A percentile compares a stretch with the other conserved stretches of the same genome.
Evolutionary conservation across 1,140 invertebrate genomes (phyloP).

Genomic region (Caenorhabditis tropicalis): DNA sequence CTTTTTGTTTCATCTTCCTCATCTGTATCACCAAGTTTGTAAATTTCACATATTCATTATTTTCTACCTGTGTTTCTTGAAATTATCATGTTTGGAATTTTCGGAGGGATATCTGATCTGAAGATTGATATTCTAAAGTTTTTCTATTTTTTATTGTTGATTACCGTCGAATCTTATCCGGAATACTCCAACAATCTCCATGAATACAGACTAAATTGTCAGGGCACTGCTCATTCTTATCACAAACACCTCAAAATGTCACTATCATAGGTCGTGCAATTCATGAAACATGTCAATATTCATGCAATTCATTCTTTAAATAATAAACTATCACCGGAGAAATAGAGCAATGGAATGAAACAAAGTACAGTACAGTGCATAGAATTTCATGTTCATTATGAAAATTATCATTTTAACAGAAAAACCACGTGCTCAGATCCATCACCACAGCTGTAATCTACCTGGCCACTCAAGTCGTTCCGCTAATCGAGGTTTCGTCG

Average conservation of each 20-base stretch:
- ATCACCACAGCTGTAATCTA: constrained; percentile 14
- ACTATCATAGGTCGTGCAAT: not conserved
- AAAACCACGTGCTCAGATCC: not conserved
- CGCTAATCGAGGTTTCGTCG: not conserved
- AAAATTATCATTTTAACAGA: not conserved
- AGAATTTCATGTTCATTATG: not conserved
- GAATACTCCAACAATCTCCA: constrained; percentile 53
- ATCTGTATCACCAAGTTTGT: not conserved
- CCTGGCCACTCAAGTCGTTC: constrained; percentile 55
- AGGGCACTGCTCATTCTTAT: constrained; percentile 53
- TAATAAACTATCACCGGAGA: constrained; percentile 16
- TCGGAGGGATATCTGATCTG: not conserved
- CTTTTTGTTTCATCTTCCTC: not conserved
- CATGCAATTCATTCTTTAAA: constrained; percentile 33
- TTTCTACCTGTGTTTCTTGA: constrained; percentile 19
- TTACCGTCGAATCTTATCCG: constrained; percentile 35
- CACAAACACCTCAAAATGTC: constrained; percentile 46
- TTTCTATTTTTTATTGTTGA: not conserved
- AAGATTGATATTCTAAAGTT: not conserved
- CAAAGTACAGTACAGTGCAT: not conserved
- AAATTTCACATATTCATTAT: not conserved
- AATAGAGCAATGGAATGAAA: not conserved
- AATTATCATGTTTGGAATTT: not conserved
- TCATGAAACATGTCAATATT: not conserved
- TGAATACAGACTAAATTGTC: constrained; percentile 46